Percentiles rank a stretch among this genome's conserved stretches.
Evolutionary conservation across 1,140 invertebrate genomes (phyloP).

Genomic region (Penaeus vannamei): DNA sequence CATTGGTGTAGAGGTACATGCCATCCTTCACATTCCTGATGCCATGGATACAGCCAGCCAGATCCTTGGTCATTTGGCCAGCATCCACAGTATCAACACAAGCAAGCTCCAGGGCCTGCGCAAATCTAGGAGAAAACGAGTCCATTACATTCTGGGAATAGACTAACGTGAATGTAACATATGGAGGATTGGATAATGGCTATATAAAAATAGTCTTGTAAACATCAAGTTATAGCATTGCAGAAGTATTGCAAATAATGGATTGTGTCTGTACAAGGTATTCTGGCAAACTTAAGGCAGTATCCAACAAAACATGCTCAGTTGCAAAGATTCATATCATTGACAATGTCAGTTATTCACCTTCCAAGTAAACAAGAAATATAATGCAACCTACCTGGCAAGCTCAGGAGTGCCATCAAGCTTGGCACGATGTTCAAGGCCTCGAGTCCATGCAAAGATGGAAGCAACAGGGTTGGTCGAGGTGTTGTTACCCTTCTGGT

Average conservation of each 20-base stretch:
- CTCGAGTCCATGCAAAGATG: constrained; percentile 93
- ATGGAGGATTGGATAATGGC: no score
- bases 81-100: constrained; percentile 89
- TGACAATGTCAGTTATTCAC: no score
- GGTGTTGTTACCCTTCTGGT: constrained; percentile 86
- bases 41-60: constrained; percentile 90
- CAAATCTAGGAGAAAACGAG: constrained; percentile 72
- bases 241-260: no score
- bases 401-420: constrained; percentile 85
- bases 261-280: no score
- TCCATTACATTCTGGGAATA: background rate
- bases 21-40: constrained; percentile 80
- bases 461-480: constrained; percentile 93
- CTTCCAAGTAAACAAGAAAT: background rate
- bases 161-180: no score
- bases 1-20: constrained; percentile 98
- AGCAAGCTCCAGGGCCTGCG: constrained; percentile 77
- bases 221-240: background rate
- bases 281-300: no score
- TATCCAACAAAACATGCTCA: no score
- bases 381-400: constrained; percentile 72
- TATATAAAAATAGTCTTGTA: no score
- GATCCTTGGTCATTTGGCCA: constrained; percentile 93
- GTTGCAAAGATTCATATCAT: no score
- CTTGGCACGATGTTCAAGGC: constrained; percentile 86